A percentile compares a stretch with the other conserved stretches of the same genome.
phyloP scores from a whole-genome alignment of 53 echinoderm and acorn worm species.

The Arbacia lixula region DNA sequence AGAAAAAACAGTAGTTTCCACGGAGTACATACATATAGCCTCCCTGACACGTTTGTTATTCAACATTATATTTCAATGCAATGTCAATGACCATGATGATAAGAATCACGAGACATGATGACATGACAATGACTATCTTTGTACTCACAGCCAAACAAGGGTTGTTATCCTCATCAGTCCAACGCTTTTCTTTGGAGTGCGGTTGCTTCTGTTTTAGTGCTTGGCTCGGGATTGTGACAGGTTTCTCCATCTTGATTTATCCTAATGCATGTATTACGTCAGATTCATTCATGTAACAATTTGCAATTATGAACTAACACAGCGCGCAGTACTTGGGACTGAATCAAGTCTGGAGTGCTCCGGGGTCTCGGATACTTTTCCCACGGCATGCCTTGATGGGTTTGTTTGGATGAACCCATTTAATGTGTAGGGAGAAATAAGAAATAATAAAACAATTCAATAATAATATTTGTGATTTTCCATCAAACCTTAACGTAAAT shows the following conservation, averaged over 20 bases:
- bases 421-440: neutral
- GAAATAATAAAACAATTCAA: neutral
- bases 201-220: constrained; percentile 20
- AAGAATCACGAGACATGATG: no score
- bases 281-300: neutral
- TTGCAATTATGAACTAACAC: neutral
- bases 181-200: constrained; percentile 57
- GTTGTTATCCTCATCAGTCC: constrained; percentile 77
- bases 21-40: no score
- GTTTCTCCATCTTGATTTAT: neutral
- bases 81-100: no score
- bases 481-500: neutral
- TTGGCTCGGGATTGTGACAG: neutral
- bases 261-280: no score
- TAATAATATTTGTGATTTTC: neutral
- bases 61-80: no score
- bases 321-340: constrained; percentile 14
- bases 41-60: no score
- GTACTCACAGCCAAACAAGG: constrained; percentile 69
- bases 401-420: constrained; percentile 47
- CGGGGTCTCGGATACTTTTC: neutral
- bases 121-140: no score
- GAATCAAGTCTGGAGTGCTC: neutral
- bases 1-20: no score
- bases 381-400: constrained; percentile 31